Percentiles rank a stretch among this genome's conserved stretches.
Evolutionary conservation across 23 tunicate species (phyloP).

Genomic region (Phallusia fumigata): DNA sequence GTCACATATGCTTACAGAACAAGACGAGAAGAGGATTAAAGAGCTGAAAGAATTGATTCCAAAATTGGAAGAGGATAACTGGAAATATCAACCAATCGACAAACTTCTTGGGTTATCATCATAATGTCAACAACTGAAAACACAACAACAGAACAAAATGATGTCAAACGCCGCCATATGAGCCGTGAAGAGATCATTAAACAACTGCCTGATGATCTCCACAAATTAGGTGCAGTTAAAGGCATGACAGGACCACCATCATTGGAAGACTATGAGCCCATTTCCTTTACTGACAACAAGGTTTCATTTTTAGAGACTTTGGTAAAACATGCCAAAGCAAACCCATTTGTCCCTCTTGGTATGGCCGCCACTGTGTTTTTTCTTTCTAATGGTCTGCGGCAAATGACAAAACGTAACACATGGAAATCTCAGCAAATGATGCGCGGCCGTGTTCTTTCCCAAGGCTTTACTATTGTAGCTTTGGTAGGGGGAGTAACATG

Average conservation of each 20-base stretch:
- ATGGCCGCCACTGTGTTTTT: conserved; percentile 65
- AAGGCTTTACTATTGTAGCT: conserved; percentile 70
- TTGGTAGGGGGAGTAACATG: conserved; percentile 39
- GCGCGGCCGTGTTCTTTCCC: conserved; percentile 83
- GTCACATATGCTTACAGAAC: conserved; percentile 41
- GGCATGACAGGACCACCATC: conserved; percentile 49
- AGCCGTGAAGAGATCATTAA: conserved; percentile 66
- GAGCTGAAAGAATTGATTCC: conserved; percentile 56
- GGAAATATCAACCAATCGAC: conserved; percentile 64
- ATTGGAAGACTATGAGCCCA: conserved; percentile 42
- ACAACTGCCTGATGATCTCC: conserved; percentile 78
- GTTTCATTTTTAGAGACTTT: conserved; percentile 27
- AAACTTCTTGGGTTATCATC: conserved; percentile 51
- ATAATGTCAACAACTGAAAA: neutral
- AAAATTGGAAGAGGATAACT: conserved; percentile 45
- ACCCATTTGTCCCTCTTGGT: conserved; percentile 83
- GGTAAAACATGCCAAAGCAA: conserved; percentile 23
- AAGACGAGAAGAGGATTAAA: conserved; percentile 52
- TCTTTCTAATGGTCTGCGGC: conserved; percentile 52
- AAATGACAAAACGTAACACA: conserved; percentile 44
- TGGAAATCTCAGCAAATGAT: conserved; percentile 71
- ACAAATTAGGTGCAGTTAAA: conserved; percentile 30
- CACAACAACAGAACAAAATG: neutral
- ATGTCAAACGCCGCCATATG: conserved; percentile 10
- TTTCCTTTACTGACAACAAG: neutral